Evolutionary conservation across 2,113 vertebrate species (phyloP).

Genomic region (Microcebus ravelobensis): DNA sequence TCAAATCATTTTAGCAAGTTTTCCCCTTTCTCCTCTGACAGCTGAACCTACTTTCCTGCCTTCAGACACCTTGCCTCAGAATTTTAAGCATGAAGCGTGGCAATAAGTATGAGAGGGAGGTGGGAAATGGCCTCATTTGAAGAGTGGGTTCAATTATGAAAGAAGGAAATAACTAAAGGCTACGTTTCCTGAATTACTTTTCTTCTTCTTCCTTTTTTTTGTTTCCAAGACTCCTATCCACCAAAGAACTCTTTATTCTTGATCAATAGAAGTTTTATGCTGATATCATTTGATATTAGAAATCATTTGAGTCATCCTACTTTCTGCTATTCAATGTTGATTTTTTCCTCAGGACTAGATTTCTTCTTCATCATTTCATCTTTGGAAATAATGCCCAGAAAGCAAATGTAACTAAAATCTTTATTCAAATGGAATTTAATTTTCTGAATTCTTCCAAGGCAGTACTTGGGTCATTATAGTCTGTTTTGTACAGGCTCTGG

Average conservation of each 20-base stretch:
- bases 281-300: neutral
- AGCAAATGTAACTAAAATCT: conserved; percentile 29
- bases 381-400: conserved; percentile 17
- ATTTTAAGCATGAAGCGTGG: neutral
- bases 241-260: neutral
- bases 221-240: neutral
- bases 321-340: neutral
- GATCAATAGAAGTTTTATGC: neutral
- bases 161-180: neutral
- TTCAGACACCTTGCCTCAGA: neutral
- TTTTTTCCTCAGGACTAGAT: neutral
- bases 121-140: neutral
- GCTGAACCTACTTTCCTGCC: neutral
- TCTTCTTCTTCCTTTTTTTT: neutral
- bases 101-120: neutral
- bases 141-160: neutral
- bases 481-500: neutral
- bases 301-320: neutral
- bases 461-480: neutral
- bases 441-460: conserved; percentile 16
- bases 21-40: neutral
- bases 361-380: conserved; percentile 16
- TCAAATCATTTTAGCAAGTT: neutral
- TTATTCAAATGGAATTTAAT: conserved; percentile 49
- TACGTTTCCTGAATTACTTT: conserved; percentile 7